Evolutionary conservation across 2,888 invertebrate species (phyloP).

Genomic region (Cryptophagus acutangulus): DNA sequence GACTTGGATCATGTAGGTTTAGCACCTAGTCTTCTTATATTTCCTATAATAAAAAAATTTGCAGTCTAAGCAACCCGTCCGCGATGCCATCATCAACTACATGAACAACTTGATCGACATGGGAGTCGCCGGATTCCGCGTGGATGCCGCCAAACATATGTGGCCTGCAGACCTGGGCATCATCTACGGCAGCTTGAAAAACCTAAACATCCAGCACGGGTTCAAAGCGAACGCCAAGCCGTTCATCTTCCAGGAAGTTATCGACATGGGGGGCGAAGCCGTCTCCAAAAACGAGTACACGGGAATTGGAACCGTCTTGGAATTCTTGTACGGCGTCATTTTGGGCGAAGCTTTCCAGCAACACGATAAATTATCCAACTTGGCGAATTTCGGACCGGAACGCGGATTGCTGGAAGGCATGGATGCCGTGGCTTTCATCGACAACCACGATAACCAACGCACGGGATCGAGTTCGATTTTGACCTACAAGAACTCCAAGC

Average conservation of each 20-base stretch:
- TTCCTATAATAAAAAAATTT: neutral
- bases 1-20: constrained; percentile 33
- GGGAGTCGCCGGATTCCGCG: constrained; percentile 55
- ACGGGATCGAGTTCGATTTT: constrained; percentile 57
- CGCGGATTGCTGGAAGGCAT: constrained; percentile 59
- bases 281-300: constrained; percentile 48
- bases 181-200: constrained; percentile 52
- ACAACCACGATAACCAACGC: constrained; percentile 60
- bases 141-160: constrained; percentile 54
- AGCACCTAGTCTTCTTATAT: constrained; percentile 2
- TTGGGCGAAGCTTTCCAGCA: constrained; percentile 56
- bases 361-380: constrained; percentile 59
- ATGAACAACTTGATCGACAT: constrained; percentile 50
- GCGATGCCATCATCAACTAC: constrained; percentile 48
- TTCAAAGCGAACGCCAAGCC: constrained; percentile 61
- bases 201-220: constrained; percentile 59
- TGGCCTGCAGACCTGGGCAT: constrained; percentile 53
- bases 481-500: constrained; percentile 59
- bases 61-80: constrained; percentile 37
- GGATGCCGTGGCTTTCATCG: constrained; percentile 39
- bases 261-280: constrained; percentile 56
- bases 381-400: constrained; percentile 57
- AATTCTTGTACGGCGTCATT: constrained; percentile 60
- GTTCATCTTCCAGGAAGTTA: constrained; percentile 72
- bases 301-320: constrained; percentile 63